These are phyloP conservation scores for Xestia sexstrigata DNA, from an alignment of 2,888 invertebrate species.

Conservation along the genomic window DNA sequence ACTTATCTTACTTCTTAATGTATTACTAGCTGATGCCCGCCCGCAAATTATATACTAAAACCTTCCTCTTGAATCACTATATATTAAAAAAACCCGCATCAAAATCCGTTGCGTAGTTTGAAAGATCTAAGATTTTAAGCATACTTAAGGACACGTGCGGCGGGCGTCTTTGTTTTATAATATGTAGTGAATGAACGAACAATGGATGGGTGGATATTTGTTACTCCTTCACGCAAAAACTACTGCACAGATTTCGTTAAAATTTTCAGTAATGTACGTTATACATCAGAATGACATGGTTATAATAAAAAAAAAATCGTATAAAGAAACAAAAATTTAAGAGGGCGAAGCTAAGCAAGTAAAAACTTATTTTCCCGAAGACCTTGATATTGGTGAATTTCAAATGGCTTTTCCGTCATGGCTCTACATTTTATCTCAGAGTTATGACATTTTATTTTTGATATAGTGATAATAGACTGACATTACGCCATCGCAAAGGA, in stretches of 20 bases:
- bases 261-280: not conserved
- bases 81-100: no score
- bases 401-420: constrained; percentile 10
- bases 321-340: not conserved
- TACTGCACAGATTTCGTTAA: not conserved
- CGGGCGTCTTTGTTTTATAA: no score
- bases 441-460: constrained; percentile 1
- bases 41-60: no score
- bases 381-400: constrained; percentile 7
- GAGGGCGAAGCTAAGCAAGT: not conserved
- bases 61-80: no score
- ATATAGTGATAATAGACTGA: not conserved
- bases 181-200: no score
- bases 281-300: not conserved
- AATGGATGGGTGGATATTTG: not conserved
- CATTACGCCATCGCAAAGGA: not conserved
- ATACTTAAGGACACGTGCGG: no score
- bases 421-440: not conserved
- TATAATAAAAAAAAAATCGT: not conserved
- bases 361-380: not conserved
- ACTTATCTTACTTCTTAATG: not conserved
- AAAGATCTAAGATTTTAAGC: no score
- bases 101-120: no score
- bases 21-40: no score
- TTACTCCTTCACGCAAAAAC: not conserved